Base-by-base conservation (phyloP, 1,140 invertebrate species). In the Macrotrachela quadricornifera region DNA sequence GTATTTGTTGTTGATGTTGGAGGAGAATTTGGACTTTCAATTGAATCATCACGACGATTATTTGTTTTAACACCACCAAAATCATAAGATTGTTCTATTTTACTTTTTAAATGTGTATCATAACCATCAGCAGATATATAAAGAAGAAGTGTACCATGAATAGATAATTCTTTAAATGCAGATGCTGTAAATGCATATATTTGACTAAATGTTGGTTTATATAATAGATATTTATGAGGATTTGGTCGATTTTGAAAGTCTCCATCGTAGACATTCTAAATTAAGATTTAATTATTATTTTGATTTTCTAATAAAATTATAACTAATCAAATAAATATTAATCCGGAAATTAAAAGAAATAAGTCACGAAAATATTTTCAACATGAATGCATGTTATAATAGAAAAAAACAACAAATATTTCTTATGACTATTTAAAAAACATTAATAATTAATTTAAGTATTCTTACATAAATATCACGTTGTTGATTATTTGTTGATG, bases 181-280 rank as follows among this genome's bases (percentile, higher is more conserved):
- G 85, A 91, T 39, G 85, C 81, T 57, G 94, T 73, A 71, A 92
- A 92, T 17, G 91, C 83, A 66, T 90, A 76, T 37, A 92, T 78
- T 71, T 92, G 86, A 66, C 82, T 84, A 61, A 90, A 81, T 46
- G 85, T 87, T 43, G 88, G 88, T 68, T 88, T 92, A 71, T 87
- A 94, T 56, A 95, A 75, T 57, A 94, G 74, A 72, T 92, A 92
- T 72, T 94, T 94, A 74, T 94, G 87, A 14, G 88, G 88, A 75
- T 94, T 94, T 65, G 90, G 84, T 62, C 83, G 71, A 64, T 80
- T 78, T 41, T 54, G 59, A 36, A 54, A n/a, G 46, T 61, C 36
- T 59, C 55, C 50, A 53, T n/a, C 15, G 16, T 36, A 18, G n/a
- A 30, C 18, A 15, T 16, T 37, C 10, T 50, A 38, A 40, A 16